Evolutionary conservation across 2,797 vertebrate species (phyloP), one percentile per base, ranked within the genome.

Genomic region (Borostomias antarcticus): DNA sequence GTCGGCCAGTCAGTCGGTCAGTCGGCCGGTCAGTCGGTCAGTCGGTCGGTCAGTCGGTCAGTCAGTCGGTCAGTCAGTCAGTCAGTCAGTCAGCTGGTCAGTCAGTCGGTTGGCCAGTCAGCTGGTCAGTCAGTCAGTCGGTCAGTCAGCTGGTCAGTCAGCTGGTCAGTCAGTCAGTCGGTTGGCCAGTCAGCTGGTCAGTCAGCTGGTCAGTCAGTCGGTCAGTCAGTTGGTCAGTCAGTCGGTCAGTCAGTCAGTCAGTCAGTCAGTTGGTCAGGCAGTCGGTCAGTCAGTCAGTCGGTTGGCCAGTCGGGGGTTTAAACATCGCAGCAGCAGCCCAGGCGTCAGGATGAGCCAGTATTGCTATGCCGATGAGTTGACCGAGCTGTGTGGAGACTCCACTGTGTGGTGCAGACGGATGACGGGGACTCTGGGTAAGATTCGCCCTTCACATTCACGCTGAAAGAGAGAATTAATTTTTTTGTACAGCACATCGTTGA

Each of bases 361-460:
- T 50, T 60, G 32, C 29, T 61, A 57, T 10, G 17, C 26, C 43
- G 73, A 72, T 51, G 65, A 82, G 21, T 79, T 68, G 30, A 29
- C 73, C 52, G 73, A 72, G 26, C 66, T 78, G 1, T 76, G 72
- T 77, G 82, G 83, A 5, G 75, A 84, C 45, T 45, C 82, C 0
- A 82, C 74, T 0, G 58, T 82, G 64, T 83, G 85, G 82, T 73
- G 83, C 30, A 72, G 77, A 37, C 75, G 79, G 40, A 68, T 62
- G 7, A 37, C 82, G 19, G 66, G 64, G 23, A 29, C 35, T 37
- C 82, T 74, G 84, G 88, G 84, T 88, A 85, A 79, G 85, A 74
- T 13, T 54, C 7, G 35, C 40, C n/a, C n/a, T 43, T 43, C 40
- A 13, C 13, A 3, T 11, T 43, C 11, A 15, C 40, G 40, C 11